Percentiles rank a stretch among this genome's conserved stretches.
phyloP scores from a whole-genome alignment of 2,888 invertebrate genomes.

The Drosophila affinis region DNA sequence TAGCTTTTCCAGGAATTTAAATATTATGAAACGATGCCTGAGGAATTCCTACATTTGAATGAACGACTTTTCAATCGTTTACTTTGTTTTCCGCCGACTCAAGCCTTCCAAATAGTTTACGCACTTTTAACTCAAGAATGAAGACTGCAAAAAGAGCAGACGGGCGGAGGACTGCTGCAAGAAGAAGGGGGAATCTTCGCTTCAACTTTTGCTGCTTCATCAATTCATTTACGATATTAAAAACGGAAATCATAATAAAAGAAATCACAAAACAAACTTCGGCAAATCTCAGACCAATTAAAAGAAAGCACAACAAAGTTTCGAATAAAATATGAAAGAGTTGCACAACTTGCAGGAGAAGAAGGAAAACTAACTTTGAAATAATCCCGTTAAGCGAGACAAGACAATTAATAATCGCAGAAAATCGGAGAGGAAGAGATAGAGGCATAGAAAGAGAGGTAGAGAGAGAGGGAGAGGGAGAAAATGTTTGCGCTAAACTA shows the following conservation, averaged over 20 bases:
- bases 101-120: slow-evolving; percentile 4
- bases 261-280: slow-evolving; percentile 47
- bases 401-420: slow-evolving; percentile 68
- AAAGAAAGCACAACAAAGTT: slow-evolving; percentile 61
- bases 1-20: too few relatives aligned
- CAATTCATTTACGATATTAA: slow-evolving; percentile 30
- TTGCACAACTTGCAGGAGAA: slow-evolving; percentile 31
- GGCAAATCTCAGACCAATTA: slow-evolving; percentile 60
- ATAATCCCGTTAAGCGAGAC: slow-evolving; percentile 52
- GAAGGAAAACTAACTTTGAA: slow-evolving; percentile 24
- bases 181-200: neutral
- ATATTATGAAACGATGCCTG: too few relatives aligned
- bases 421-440: neutral
- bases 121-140: neutral
- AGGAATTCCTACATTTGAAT: too few relatives aligned
- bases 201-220: slow-evolving; percentile 28
- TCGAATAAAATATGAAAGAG: slow-evolving; percentile 30
- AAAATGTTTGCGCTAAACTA: slow-evolving; percentile 52
- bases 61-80: neutral
- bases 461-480: neutral
- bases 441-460: neutral
- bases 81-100: too few relatives aligned
- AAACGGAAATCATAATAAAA: slow-evolving; percentile 35
- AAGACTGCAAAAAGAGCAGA: slow-evolving; percentile 9
- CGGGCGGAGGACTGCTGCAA: neutral